Conservation (phyloP, 2,797 vertebrate species). For the Amblyopsis hoosieri region DNA sequence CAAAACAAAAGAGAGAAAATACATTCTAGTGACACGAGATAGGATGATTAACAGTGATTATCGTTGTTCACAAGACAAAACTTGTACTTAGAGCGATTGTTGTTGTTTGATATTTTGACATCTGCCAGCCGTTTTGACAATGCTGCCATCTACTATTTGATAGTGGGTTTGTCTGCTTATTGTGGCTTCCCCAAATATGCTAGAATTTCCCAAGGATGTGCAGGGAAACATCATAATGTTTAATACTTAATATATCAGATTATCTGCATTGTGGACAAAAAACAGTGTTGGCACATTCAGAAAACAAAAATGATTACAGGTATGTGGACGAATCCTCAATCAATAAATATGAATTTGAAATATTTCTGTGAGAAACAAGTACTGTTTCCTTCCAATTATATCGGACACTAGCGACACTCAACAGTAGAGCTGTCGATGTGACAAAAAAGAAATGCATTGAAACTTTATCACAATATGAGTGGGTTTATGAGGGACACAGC, state of each 20-base stretch:
- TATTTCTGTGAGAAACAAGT: too few relatives aligned
- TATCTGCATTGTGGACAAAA: conserved; percentile 39
- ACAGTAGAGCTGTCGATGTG: conserved; percentile 34
- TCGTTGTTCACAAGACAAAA: conserved; percentile 31
- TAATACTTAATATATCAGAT: not conserved
- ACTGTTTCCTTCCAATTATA: not conserved
- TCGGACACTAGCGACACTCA: conserved; percentile 36
- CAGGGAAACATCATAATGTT: too few relatives aligned
- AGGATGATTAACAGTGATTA: conserved; percentile 50
- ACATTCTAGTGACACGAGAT: conserved; percentile 59
- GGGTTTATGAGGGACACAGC: conserved; percentile 1
- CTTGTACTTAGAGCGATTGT: conserved; percentile 12
- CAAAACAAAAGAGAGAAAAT: conserved; percentile 62
- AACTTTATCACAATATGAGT: conserved; percentile 3
- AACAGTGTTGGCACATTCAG: conserved; percentile 36
- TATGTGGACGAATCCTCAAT: conserved; percentile 38
- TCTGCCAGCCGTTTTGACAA: conserved; percentile 3
- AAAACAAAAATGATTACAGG: conserved; percentile 41
- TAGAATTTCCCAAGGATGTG: conserved; percentile 36
- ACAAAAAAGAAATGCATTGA: conserved; percentile 29
- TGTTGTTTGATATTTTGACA: not conserved
- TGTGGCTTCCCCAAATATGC: too few relatives aligned
- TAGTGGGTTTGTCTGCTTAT: too few relatives aligned
- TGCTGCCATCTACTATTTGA: conserved; percentile 10
- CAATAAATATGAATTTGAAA: conserved; percentile 18